A percentile compares a stretch with the other conserved stretches of the same genome.
Conservation (phyloP, 2,888 invertebrate genomes). For the Gastrophysa polygoni region DNA sequence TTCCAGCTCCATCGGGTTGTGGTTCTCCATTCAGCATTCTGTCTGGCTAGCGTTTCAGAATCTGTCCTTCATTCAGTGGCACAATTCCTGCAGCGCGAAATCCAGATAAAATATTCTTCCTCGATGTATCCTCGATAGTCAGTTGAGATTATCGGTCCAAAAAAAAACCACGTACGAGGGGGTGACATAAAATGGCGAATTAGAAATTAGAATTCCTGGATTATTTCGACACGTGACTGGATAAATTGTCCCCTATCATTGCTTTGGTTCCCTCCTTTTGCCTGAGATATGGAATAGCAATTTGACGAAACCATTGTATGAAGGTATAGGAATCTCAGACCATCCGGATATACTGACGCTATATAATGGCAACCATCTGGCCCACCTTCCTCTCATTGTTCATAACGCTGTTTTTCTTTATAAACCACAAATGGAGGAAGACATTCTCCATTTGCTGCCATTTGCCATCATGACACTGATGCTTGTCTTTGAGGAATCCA, state of each 20-base stretch:
- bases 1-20: neutral
- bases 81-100: conserved; percentile 1
- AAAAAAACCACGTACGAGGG: conserved; percentile 5
- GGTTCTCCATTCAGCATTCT: neutral
- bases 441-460: conserved; percentile 15
- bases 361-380: conserved; percentile 37
- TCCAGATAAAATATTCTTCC: conserved; percentile 2
- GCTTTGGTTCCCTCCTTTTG: conserved; percentile 42
- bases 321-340: conserved; percentile 36
- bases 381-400: conserved; percentile 44
- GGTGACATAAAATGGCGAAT: conserved; percentile 7
- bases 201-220: conserved; percentile 40
- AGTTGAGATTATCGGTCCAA: neutral
- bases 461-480: conserved; percentile 12
- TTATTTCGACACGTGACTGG: conserved; percentile 41
- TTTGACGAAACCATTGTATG: conserved; percentile 37
- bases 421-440: conserved; percentile 40
- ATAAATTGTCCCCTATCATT: conserved; percentile 48
- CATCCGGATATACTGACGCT: conserved; percentile 42
- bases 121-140: conserved; percentile 1
- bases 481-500: conserved; percentile 12
- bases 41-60: conserved; percentile 4
- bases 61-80: neutral
- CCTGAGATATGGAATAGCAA: conserved; percentile 38
- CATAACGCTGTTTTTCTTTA: conserved; percentile 46